These are phyloP conservation scores for Ruditapes philippinarum DNA, from an alignment of 1,140 invertebrate genomes.

Conservation along the genomic window DNA sequence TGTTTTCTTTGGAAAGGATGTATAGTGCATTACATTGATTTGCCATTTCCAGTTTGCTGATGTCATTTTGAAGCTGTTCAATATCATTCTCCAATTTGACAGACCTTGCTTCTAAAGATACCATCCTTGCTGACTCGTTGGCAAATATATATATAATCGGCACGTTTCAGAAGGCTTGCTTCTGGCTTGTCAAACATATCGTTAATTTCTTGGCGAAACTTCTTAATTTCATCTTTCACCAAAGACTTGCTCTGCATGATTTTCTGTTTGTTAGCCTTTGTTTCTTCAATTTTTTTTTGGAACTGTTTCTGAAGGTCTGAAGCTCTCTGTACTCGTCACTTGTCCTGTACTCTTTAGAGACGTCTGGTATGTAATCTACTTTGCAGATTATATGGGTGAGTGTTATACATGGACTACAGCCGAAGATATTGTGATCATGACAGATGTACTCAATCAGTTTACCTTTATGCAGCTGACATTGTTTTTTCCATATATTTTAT, in stretches of 20 bases:
- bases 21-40: not conserved
- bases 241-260: not conserved
- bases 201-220: not conserved
- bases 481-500: too few relatives aligned
- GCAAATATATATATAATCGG: not conserved
- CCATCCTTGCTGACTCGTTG: not conserved
- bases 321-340: not conserved
- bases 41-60: not conserved
- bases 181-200: not conserved
- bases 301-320: not conserved
- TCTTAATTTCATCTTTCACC: not conserved
- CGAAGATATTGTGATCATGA: not conserved
- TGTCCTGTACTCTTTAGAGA: not conserved
- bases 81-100: not conserved
- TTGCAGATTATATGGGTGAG: not conserved
- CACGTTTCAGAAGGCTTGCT: not conserved
- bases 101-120: not conserved
- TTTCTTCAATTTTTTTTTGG: not conserved
- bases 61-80: not conserved
- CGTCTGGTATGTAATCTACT: not conserved
- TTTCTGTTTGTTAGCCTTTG: not conserved
- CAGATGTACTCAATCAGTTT: not conserved
- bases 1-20: not conserved
- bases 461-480: not conserved
- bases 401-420: conserved; percentile 4